Evolutionary conservation across 1,140 invertebrate species (phyloP).

Genomic region (Wasmannia auropunctata): DNA sequence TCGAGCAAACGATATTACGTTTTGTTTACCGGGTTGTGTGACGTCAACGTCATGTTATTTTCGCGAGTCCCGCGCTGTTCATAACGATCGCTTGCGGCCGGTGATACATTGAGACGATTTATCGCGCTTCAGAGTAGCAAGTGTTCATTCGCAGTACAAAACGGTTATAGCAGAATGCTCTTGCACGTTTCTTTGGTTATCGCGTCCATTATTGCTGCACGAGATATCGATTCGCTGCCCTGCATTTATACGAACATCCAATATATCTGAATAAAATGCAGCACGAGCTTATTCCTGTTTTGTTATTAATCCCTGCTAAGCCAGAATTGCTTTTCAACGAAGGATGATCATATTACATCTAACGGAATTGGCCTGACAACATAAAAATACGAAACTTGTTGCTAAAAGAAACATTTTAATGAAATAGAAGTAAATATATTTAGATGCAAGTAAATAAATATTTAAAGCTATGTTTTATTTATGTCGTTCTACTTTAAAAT

Average conservation of each 20-base stretch:
- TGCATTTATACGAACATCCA: neutral
- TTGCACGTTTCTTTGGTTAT: slow-evolving; percentile 48
- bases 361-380: neutral
- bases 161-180: slow-evolving; percentile 13
- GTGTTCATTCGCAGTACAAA: slow-evolving; percentile 11
- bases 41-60: slow-evolving; percentile 22
- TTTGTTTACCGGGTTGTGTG: slow-evolving; percentile 27
- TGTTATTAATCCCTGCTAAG: slow-evolving; percentile 15
- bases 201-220: slow-evolving; percentile 22
- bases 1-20: neutral
- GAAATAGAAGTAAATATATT: neutral
- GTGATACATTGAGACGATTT: neutral
- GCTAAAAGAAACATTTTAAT: neutral
- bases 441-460: neutral
- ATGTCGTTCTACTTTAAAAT: neutral
- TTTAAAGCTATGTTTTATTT: neutral
- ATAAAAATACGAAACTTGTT: neutral
- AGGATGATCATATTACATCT: neutral
- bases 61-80: neutral
- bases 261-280: slow-evolving; percentile 18
- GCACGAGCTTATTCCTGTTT: neutral
- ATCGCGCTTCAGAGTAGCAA: neutral
- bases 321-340: neutral
- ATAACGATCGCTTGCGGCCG: neutral
- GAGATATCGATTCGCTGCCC: slow-evolving; percentile 42